Evolutionary conservation across 2,797 vertebrate genomes (phyloP).

Genomic region (Adelosebastes latens): DNA sequence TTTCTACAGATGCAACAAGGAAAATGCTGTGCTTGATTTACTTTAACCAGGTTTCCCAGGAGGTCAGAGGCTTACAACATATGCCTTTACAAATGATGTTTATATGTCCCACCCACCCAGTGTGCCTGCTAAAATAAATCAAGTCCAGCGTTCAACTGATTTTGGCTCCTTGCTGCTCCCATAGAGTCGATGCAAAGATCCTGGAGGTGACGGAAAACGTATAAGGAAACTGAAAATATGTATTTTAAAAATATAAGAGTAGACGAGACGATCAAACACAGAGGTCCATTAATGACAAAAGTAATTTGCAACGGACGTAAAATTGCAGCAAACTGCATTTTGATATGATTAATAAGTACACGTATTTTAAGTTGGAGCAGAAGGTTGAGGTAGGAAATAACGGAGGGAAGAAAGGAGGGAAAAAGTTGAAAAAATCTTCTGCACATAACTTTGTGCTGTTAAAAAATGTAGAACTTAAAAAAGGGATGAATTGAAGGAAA

Average conservation of each 20-base stretch:
- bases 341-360: background rate
- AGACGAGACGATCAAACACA: background rate
- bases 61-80: slow-evolving; percentile 34
- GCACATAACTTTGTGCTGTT: background rate
- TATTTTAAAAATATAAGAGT: background rate
- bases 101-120: slow-evolving; percentile 55
- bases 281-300: background rate
- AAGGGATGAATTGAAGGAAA: background rate
- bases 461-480: background rate
- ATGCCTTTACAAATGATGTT: slow-evolving; percentile 44
- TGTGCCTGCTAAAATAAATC: slow-evolving; percentile 55
- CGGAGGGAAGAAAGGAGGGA: background rate
- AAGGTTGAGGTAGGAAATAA: background rate
- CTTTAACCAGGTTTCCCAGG: slow-evolving; percentile 35
- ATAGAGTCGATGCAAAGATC: slow-evolving; percentile 6
- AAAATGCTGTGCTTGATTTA: slow-evolving; percentile 30
- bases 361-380: background rate
- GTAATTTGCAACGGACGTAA: background rate
- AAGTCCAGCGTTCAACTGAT: slow-evolving; percentile 8
- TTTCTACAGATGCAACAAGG: background rate
- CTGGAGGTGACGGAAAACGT: background rate
- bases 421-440: background rate
- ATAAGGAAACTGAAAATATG: background rate
- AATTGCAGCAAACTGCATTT: background rate
- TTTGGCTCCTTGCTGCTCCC: slow-evolving; percentile 1